Evolutionary conservation across 2,888 invertebrate genomes (phyloP), one percentile per base, ranked within the genome.

Genomic region (Heliconius sara): DNA sequence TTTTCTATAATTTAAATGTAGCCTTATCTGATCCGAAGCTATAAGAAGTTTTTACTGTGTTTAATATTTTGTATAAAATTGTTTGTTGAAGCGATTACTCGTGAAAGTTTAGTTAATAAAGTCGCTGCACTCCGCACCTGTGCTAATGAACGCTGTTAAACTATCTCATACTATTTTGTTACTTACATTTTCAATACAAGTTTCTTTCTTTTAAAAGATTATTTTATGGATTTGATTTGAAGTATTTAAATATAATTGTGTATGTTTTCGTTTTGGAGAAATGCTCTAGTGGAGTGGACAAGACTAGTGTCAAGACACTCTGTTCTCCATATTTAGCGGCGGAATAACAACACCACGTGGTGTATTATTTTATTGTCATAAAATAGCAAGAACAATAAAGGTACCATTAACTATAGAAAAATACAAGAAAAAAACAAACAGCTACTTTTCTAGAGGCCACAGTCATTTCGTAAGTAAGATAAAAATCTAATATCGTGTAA

Each of bases 111-210:
- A 34, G 34, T 73, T 60, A 60, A 34, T 60, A 60, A 73, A 39
- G 60, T 73, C n/a, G 57, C 60, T 60, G 60, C 60, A 73, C 73
- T 73, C 73, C 57, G 73, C 73, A 73, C 73, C 73, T 73, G 73
- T 39, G 73, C 73, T 34, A 60, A 60, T 73, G 34, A 73, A 73
- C 73, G 25, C 39, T 34, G 73, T 60, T 34, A 60, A 73, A 60
- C 60, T 73, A 73, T 73, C 73, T 73, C 60, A 60, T 73, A 60
- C 7, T 16, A n/a, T 60, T 73, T 73, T 60, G 60, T 39, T 39
- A 73, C 73, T 73, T 39, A 73, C n/a, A 60, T 73, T n/a, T 73
- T 73, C 7, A 39, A 60, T 39, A 34, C 4, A 43, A 16, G 25
- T 13, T 25, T n/a, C n/a, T 30, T 30, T 30, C 34, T 34, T 60